A percentile compares a stretch with the other conserved stretches of the same genome.
These are phyloP conservation scores for Campoletis sonorensis DNA, from an alignment of 1,140 invertebrate species.

Conservation along the genomic window DNA sequence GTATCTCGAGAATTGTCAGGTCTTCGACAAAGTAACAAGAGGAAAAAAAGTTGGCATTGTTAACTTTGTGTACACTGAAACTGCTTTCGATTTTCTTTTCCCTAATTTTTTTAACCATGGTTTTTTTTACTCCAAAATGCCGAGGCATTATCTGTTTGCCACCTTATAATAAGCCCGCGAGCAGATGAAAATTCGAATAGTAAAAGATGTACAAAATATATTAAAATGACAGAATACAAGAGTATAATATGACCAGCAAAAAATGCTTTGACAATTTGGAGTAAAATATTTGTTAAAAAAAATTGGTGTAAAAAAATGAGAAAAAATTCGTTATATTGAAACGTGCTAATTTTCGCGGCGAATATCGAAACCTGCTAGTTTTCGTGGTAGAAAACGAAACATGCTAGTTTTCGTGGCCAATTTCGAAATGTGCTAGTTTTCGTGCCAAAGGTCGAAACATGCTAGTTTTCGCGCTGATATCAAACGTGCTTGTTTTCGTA, in stretches of 20 bases:
- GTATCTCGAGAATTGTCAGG: not conserved
- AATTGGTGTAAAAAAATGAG: not conserved
- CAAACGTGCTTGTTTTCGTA: no score
- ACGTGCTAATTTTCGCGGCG: conserved; percentile 17
- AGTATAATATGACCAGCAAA: not conserved
- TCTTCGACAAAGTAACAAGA: not conserved
- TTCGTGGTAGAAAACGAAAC: not conserved
- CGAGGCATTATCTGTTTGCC: not conserved
- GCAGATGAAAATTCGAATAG: not conserved
- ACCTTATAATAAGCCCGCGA: not conserved
- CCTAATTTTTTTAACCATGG: not conserved
- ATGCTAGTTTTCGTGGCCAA: conserved; percentile 12
- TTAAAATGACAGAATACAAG: not conserved
- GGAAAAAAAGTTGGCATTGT: not conserved
- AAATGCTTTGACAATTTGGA: not conserved
- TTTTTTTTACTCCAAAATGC: not conserved
- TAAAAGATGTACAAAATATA: not conserved
- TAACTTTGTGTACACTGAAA: not conserved
- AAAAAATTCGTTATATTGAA: not conserved
- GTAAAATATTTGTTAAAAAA: not conserved
- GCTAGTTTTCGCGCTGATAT: no score
- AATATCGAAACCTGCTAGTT: not conserved
- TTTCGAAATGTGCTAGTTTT: not conserved
- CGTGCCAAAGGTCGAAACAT: no score
- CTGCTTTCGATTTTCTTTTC: not conserved